Evolutionary conservation across 2,113 vertebrate species (phyloP).

Genomic region (Micronycteris hirsuta): DNA sequence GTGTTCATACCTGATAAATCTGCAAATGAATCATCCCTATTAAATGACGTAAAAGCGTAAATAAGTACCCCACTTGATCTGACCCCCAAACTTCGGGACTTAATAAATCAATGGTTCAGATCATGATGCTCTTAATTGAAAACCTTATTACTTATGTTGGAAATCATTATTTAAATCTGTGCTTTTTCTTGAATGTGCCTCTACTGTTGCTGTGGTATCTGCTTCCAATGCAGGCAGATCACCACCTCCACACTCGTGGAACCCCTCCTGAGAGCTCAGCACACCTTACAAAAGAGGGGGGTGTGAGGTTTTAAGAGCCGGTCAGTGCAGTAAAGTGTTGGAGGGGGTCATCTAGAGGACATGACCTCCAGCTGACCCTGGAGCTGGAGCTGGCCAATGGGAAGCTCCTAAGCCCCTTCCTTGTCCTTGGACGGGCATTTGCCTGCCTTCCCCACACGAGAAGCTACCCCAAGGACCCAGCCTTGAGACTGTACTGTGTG

Average conservation of each 20-base stretch:
- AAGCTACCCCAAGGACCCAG: background rate
- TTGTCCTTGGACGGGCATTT: background rate
- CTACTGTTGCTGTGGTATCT: background rate
- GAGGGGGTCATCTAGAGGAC: background rate
- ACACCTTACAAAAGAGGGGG: background rate
- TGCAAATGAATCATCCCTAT: background rate
- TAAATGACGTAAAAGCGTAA: background rate
- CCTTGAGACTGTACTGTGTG: background rate
- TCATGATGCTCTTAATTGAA: background rate
- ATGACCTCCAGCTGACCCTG: background rate
- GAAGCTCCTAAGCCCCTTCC: background rate
- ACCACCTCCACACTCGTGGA: background rate
- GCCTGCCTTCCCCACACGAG: background rate
- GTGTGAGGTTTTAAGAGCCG: background rate
- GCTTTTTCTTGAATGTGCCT: background rate
- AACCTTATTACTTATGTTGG: background rate
- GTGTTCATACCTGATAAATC: background rate
- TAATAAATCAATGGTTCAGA: background rate
- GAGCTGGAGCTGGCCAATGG: background rate
- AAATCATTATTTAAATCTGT: background rate
- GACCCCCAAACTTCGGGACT: background rate
- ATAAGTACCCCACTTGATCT: background rate
- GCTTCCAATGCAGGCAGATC: background rate
- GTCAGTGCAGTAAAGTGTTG: background rate
- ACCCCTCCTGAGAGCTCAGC: background rate